Percentiles rank a stretch among this genome's conserved stretches.
Conservation (phyloP, 2,888 invertebrate species). For the Dynastes tityus region DNA sequence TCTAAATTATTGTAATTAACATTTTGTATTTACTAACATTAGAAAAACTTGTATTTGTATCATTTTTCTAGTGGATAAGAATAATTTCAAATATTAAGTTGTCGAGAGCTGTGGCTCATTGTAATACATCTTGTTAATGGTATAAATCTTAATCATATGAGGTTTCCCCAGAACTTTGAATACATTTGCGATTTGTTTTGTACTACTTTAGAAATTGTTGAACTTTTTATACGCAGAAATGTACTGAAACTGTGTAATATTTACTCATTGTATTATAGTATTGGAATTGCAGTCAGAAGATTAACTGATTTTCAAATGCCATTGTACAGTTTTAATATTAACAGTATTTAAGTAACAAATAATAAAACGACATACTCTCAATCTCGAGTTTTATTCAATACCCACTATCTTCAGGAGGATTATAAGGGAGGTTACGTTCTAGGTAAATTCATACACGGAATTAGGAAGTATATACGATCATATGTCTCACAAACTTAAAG, state of each 20-base stretch:
- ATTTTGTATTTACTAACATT: too few relatives aligned
- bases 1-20: too few relatives aligned
- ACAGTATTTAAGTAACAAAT: conserved; percentile 41
- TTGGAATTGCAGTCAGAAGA: conserved; percentile 27
- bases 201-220: conserved; percentile 35
- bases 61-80: not conserved
- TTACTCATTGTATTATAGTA: conserved; percentile 33
- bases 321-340: conserved; percentile 47
- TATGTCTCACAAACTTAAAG: too few relatives aligned
- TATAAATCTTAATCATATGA: conserved; percentile 18
- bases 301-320: conserved; percentile 21
- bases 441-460: too few relatives aligned
- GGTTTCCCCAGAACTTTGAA: conserved; percentile 22
- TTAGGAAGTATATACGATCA: too few relatives aligned
- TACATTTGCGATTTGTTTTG: conserved; percentile 30
- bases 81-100: not conserved
- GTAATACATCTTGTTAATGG: conserved; percentile 5
- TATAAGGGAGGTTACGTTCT: not conserved
- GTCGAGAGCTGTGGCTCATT: not conserved
- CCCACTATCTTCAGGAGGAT: not conserved
- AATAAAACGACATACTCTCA: not conserved
- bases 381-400: too few relatives aligned
- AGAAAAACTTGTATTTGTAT: too few relatives aligned
- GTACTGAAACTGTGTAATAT: conserved; percentile 29
- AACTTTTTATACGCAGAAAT: conserved; percentile 45